A percentile compares a stretch with the other conserved stretches of the same genome.
Evolutionary conservation across 30 jellyfish, hydroid and myxozoan genomes (phyloP).

Genomic region (Aurelia coerulea): DNA sequence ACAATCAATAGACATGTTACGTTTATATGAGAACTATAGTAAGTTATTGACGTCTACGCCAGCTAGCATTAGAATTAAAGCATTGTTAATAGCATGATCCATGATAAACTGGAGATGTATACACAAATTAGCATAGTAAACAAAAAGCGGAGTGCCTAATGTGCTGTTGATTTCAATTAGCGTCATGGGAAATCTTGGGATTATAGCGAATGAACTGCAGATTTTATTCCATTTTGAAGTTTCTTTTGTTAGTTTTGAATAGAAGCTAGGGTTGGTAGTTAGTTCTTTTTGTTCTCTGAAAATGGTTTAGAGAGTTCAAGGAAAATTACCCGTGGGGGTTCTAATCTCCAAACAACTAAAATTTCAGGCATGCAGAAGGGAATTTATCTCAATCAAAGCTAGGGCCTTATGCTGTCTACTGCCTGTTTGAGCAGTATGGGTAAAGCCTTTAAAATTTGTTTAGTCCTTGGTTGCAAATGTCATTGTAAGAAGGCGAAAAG

Average conservation of each 20-base stretch:
- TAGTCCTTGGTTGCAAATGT: too few species aligned
- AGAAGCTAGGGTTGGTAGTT: conserved; percentile 25
- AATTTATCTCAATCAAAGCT: not conserved
- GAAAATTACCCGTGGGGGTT: conserved; percentile 48
- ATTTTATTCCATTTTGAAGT: conserved; percentile 36
- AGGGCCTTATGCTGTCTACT: not conserved
- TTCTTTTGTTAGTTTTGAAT: conserved; percentile 11
- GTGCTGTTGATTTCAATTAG: conserved; percentile 33
- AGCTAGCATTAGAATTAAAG: too few species aligned
- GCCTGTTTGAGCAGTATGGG: not conserved
- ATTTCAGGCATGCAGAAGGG: conserved; percentile 2
- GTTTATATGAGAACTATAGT: too few species aligned
- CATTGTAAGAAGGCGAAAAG: too few species aligned
- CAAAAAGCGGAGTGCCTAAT: not conserved
- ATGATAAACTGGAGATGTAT: not conserved
- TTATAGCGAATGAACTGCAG: conserved; percentile 40
- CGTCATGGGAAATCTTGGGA: conserved; percentile 40
- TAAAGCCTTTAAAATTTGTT: too few species aligned
- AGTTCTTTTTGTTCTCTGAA: conserved; percentile 1
- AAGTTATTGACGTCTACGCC: too few species aligned
- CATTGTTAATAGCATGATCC: not conserved
- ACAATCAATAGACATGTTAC: too few species aligned
- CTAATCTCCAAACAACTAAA: conserved; percentile 42
- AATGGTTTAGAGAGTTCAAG: conserved; percentile 24
- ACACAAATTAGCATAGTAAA: not conserved